Evolutionary conservation across 2,888 invertebrate genomes (phyloP).

Genomic region (Anodontia alba): DNA sequence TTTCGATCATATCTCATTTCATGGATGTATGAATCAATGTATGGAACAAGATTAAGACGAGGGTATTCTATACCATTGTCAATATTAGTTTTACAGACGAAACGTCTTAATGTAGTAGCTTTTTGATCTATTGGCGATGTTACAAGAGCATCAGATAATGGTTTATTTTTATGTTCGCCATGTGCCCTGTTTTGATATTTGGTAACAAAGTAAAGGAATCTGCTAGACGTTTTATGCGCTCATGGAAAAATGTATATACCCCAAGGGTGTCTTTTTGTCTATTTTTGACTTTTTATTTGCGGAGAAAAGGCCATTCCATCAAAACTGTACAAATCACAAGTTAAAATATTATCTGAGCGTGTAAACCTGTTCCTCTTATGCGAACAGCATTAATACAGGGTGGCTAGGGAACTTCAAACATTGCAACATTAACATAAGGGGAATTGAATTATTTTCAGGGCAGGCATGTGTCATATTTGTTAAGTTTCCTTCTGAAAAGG

Average conservation of each 20-base stretch:
- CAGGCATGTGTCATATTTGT: no score
- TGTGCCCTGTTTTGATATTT: neutral
- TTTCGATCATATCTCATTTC: slow-evolving; percentile 30
- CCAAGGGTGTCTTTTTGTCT: neutral
- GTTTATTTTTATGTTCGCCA: slow-evolving; percentile 2
- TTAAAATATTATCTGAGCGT: no score
- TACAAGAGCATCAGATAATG: neutral
- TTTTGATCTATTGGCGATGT: slow-evolving; percentile 8
- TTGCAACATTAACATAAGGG: no score
- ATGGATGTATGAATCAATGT: slow-evolving; percentile 22
- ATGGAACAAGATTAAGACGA: slow-evolving; percentile 10
- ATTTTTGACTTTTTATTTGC: no score
- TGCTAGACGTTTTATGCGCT: neutral
- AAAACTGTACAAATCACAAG: no score
- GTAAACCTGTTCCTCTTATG: no score
- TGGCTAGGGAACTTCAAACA: no score
- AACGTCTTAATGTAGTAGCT: slow-evolving; percentile 10
- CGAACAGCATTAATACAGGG: no score
- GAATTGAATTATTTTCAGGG: no score
- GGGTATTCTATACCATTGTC: neutral
- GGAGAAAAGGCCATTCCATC: no score
- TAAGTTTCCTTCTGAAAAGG: no score
- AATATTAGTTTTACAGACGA: slow-evolving; percentile 17
- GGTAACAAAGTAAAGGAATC: neutral
- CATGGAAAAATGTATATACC: neutral